Evolutionary conservation across 2,888 invertebrate species (phyloP).

Genomic region (Argynnis bischoffii): DNA sequence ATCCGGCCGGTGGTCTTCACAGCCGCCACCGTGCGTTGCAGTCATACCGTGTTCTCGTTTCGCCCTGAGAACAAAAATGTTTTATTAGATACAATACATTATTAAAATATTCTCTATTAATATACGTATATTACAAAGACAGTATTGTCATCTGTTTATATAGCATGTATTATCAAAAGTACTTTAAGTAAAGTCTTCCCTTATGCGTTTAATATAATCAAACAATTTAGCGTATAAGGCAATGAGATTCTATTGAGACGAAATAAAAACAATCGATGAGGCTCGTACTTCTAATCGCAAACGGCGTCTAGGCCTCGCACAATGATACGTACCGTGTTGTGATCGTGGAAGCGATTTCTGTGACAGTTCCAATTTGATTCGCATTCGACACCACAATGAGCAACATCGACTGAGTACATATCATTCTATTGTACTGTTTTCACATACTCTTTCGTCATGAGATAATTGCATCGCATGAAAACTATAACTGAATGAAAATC

Average conservation of each 20-base stretch:
- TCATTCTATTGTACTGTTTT: slow-evolving; percentile 60
- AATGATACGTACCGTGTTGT: slow-evolving; percentile 34
- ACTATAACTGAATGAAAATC: slow-evolving; percentile 32
- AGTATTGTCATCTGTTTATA: background rate
- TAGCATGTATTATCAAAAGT: background rate
- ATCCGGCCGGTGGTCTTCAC: slow-evolving; percentile 80
- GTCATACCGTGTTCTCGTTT: slow-evolving; percentile 84
- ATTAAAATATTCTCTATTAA: too few species aligned
- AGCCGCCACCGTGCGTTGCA: slow-evolving; percentile 82
- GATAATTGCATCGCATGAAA: slow-evolving; percentile 49
- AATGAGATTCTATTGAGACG: background rate
- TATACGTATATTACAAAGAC: background rate
- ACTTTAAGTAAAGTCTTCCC: background rate
- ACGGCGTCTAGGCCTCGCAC: slow-evolving; percentile 17
- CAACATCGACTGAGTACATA: slow-evolving; percentile 61
- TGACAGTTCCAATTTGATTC: slow-evolving; percentile 65
- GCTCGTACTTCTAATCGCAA: slow-evolving; percentile 24
- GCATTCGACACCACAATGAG: slow-evolving; percentile 61
- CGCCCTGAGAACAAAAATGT: slow-evolving; percentile 71
- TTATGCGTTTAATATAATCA: too few species aligned
- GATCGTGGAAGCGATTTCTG: slow-evolving; percentile 49
- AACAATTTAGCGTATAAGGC: too few species aligned
- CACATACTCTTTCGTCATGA: slow-evolving; percentile 63
- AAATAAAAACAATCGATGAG: slow-evolving; percentile 22
- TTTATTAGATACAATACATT: background rate